Conservation (phyloP, 2,113 vertebrate genomes). For the Actenoides hombroni region DNA sequence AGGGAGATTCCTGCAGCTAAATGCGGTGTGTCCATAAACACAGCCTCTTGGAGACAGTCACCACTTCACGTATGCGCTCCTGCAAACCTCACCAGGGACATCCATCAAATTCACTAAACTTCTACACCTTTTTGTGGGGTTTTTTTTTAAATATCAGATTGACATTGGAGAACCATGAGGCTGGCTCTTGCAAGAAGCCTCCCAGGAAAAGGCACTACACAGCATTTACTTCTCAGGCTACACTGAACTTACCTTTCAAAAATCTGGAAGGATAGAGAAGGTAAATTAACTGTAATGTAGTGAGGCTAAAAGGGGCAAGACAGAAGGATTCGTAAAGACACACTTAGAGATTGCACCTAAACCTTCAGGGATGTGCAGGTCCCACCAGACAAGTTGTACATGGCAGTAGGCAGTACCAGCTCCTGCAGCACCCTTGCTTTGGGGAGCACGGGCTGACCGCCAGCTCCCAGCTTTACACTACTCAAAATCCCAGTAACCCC, state of each 20-base stretch:
- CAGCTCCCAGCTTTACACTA: neutral
- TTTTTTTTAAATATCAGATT: neutral
- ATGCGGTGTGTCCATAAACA: slow-evolving; percentile 1
- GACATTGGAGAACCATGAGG: neutral
- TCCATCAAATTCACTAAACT: neutral
- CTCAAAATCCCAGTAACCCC: neutral
- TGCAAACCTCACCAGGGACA: neutral
- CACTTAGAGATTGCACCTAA: neutral
- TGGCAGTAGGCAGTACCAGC: neutral
- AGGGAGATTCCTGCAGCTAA: slow-evolving; percentile 40
- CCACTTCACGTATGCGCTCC: neutral
- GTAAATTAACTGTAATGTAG: accelerated
- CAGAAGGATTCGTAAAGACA: neutral
- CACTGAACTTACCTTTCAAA: neutral
- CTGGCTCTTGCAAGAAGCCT: neutral
- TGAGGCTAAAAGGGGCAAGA: neutral
- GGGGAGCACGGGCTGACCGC: neutral
- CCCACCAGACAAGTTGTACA: neutral
- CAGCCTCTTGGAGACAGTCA: neutral
- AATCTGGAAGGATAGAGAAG: neutral
- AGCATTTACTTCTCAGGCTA: neutral
- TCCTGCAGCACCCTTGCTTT: neutral
- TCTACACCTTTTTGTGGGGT: neutral
- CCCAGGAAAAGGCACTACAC: neutral
- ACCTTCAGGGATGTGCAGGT: neutral